These are phyloP conservation scores for Lates japonicus DNA, from an alignment of 2,797 vertebrate genomes.

Conservation along the genomic window DNA sequence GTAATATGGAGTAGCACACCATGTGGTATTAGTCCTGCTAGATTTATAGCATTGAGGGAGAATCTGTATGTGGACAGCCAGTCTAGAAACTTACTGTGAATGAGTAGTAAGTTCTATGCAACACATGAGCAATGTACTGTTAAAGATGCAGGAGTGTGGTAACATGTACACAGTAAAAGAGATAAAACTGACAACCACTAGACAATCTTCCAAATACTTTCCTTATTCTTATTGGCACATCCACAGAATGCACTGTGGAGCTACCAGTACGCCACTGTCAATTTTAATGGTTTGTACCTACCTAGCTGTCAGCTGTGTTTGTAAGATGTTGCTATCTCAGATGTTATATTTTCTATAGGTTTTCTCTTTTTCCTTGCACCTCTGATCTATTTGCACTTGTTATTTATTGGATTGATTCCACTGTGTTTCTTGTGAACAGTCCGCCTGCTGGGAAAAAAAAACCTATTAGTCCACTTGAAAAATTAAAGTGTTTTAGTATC, in stretches of 20 bases:
- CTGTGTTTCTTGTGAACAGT: slow-evolving; percentile 70
- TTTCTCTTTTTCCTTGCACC: slow-evolving; percentile 48
- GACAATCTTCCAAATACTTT: no score
- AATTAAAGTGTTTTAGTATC: slow-evolving; percentile 76
- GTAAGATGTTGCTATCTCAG: slow-evolving; percentile 53
- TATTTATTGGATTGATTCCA: slow-evolving; percentile 66
- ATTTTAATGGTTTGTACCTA: slow-evolving; percentile 35
- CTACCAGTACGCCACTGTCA: slow-evolving; percentile 33
- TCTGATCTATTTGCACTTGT: slow-evolving; percentile 54
- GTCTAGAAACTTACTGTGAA: not conserved
- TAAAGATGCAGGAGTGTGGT: no score
- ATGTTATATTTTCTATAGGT: slow-evolving; percentile 49
- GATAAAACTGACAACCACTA: no score
- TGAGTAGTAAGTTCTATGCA: slow-evolving; percentile 16
- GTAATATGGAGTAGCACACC: not conserved
- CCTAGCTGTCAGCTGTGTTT: slow-evolving; percentile 57
- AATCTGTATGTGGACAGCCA: slow-evolving; percentile 1
- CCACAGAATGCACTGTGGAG: slow-evolving; percentile 12
- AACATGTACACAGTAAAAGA: no score
- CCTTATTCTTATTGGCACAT: slow-evolving; percentile 26
- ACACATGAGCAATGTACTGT: no score
- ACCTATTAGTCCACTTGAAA: slow-evolving; percentile 53
- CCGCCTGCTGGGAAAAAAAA: slow-evolving; percentile 56
- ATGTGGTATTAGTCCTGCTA: not conserved
- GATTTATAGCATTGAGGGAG: not conserved